phyloP scores from a whole-genome alignment of 2,113 vertebrate genomes.

The Herpetotheres cachinnans region DNA sequence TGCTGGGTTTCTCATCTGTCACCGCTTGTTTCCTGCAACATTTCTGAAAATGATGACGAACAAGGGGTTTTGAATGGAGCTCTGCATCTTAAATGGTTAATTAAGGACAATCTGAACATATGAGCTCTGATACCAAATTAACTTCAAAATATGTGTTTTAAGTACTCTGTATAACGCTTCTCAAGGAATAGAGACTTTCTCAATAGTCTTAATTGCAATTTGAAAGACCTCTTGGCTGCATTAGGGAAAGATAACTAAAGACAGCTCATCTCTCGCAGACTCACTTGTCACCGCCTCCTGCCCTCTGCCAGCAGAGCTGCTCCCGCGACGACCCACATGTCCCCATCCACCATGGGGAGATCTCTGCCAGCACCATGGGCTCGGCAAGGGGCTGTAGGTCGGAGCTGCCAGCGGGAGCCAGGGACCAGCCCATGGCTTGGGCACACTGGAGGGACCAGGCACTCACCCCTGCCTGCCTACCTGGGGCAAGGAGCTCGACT shows the following conservation, averaged over 20 bases:
- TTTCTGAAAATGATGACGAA: slow-evolving; percentile 23
- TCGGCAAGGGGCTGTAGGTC: not conserved
- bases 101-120: not conserved
- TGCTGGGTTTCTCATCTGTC: not conserved
- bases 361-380: not conserved
- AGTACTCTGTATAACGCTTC: not conserved
- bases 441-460: accelerated
- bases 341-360: accelerated
- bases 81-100: slow-evolving; percentile 1
- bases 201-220: not conserved
- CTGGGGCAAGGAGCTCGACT: not conserved
- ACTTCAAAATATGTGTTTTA: slow-evolving; percentile 9
- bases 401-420: not conserved
- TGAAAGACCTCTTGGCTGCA: not conserved
- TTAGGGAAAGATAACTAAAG: not conserved
- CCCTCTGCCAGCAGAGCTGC: not conserved
- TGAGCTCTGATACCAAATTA: not conserved
- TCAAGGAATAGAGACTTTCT: not conserved
- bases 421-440: not conserved
- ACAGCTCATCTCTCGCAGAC: not conserved
- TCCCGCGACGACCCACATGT: accelerated
- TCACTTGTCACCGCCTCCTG: not conserved
- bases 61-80: slow-evolving; percentile 44
- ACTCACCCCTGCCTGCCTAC: not conserved
- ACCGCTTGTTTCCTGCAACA: slow-evolving; percentile 47